A percentile compares a stretch with the other conserved stretches of the same genome.
Conservation (phyloP, 2,888 invertebrate species). For the Napeogenes sylphis region DNA sequence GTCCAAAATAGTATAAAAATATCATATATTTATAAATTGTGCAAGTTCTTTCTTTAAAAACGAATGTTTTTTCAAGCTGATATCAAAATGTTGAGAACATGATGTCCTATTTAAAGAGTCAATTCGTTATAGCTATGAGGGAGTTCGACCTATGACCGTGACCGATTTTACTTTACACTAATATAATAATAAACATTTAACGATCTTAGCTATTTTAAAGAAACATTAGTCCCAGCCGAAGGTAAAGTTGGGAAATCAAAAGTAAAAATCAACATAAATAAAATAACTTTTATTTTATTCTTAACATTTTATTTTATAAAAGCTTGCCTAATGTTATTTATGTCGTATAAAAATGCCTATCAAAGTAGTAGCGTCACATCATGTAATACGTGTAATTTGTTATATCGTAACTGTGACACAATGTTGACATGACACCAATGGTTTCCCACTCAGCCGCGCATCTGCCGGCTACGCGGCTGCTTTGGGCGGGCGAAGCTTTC, state of each 20-base stretch:
- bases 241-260: conserved; percentile 10
- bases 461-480: conserved; percentile 16
- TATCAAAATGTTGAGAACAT: too few relatives aligned
- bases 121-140: neutral
- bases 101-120: too few relatives aligned
- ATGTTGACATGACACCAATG: conserved; percentile 21
- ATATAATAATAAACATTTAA: conserved; percentile 12
- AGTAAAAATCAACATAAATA: neutral
- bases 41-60: too few relatives aligned
- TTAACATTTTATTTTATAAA: too few relatives aligned
- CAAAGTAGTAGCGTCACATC: neutral
- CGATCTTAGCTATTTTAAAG: conserved; percentile 11
- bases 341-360: neutral
- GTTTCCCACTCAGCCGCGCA: conserved; percentile 20
- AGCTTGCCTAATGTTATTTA: too few relatives aligned
- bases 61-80: too few relatives aligned
- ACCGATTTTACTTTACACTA: conserved; percentile 29
- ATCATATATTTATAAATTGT: too few relatives aligned
- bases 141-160: conserved; percentile 31
- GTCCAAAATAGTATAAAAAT: too few relatives aligned
- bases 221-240: conserved; percentile 1
- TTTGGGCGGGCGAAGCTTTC: conserved; percentile 59
- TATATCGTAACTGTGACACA: conserved; percentile 6
- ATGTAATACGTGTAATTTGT: conserved; percentile 1
- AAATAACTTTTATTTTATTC: too few relatives aligned